Evolutionary conservation across 2,797 vertebrate species (phyloP).

Genomic region (Channallabes apus): DNA sequence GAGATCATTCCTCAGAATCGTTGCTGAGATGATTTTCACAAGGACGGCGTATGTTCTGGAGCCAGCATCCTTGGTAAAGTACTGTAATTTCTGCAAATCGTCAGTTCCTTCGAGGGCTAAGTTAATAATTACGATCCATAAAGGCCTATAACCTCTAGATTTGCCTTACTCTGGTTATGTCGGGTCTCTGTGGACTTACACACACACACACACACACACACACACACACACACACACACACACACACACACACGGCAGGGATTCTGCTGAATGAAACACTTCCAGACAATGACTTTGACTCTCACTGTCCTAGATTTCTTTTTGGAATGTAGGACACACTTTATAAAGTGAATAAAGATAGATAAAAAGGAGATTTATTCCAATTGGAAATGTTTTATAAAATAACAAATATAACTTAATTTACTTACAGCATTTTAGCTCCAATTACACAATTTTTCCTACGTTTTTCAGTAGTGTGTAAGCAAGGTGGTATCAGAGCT

Average conservation of each 20-base stretch:
- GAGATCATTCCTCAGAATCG: neutral
- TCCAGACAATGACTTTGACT: conserved; percentile 27
- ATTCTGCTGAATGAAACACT: conserved; percentile 26
- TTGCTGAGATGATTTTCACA: neutral
- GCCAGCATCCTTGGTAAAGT: neutral
- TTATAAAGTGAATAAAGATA: neutral
- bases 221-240: neutral
- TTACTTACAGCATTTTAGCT: neutral
- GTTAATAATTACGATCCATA: conserved; percentile 23
- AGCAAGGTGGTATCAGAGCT: no score
- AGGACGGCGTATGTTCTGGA: neutral
- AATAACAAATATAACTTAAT: neutral
- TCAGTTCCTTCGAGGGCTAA: neutral
- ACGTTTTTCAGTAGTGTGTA: no score
- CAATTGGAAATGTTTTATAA: neutral
- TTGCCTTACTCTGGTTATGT: conserved; percentile 24
- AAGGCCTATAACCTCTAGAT: conserved; percentile 21
- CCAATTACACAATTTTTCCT: neutral
- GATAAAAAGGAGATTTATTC: neutral
- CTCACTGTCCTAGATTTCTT: conserved; percentile 14
- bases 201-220: conserved; percentile 1
- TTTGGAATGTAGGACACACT: conserved; percentile 11
- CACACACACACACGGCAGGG: neutral
- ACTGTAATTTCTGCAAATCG: conserved; percentile 3
- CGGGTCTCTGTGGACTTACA: neutral